phyloP scores from a whole-genome alignment of 2,888 invertebrate genomes.

The Zygogramma bicolorata region DNA sequence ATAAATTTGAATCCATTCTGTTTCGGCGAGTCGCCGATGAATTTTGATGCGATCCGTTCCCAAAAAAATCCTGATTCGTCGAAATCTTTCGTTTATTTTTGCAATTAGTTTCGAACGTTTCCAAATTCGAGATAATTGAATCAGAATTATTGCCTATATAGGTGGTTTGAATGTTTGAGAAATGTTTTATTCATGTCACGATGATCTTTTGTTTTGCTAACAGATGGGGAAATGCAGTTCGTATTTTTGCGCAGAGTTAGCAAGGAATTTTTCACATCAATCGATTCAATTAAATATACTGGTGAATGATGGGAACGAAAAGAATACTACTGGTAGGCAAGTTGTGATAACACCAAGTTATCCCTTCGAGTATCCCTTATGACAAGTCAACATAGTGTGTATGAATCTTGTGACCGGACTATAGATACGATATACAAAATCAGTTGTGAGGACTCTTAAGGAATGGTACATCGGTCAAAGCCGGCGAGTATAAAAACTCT shows the following conservation, averaged over 20 bases:
- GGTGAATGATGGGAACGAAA: no score
- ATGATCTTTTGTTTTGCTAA: constrained; percentile 12
- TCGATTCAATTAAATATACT: background rate
- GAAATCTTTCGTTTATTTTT: constrained; percentile 27
- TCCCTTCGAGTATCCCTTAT: no score
- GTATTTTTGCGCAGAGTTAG: background rate
- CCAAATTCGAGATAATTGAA: constrained; percentile 22
- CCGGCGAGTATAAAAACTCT: no score
- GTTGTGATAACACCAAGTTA: no score
- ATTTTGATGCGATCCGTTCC: constrained; percentile 30
- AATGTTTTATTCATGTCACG: constrained; percentile 32
- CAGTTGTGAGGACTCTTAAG: no score
- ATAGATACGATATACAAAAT: no score
- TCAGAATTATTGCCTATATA: background rate
- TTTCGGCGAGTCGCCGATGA: constrained; percentile 26
- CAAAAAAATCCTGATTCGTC: constrained; percentile 16
- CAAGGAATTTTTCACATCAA: background rate
- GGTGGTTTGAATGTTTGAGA: constrained; percentile 9
- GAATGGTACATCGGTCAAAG: no score
- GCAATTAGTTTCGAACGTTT: constrained; percentile 29
- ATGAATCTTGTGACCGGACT: no score
- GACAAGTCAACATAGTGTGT: no score
- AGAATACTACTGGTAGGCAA: no score
- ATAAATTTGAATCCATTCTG: constrained; percentile 41
- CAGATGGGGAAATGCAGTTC: background rate